phyloP scores from a whole-genome alignment of 1,140 invertebrate genomes.

The Gryon sp. region DNA sequence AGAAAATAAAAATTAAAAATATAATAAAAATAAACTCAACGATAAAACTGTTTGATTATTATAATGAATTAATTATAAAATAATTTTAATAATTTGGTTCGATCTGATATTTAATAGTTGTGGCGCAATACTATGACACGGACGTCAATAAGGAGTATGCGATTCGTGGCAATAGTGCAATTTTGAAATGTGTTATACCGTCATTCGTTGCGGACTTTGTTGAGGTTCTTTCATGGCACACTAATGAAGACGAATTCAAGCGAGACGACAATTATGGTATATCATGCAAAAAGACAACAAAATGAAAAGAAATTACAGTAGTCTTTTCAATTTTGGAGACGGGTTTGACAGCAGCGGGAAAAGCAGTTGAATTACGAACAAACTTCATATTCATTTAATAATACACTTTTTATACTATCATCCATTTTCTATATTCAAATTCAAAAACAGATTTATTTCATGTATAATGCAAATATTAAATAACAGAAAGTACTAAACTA shows the following conservation, averaged over 20 bases:
- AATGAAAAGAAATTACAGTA: background rate
- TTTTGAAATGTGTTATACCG: constrained; percentile 94
- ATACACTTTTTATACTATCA: too few relatives aligned
- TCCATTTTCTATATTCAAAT: too few relatives aligned
- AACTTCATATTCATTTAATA: too few relatives aligned
- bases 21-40: too few relatives aligned
- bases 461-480: too few relatives aligned
- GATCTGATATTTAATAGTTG: constrained; percentile 82
- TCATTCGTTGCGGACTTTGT: constrained; percentile 96
- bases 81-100: too few relatives aligned
- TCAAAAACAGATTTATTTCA: background rate
- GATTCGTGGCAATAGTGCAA: constrained; percentile 93
- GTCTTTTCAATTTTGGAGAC: constrained; percentile 2
- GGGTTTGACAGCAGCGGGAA: constrained; percentile 54
- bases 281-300: background rate
- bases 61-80: too few relatives aligned
- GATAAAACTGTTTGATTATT: too few relatives aligned
- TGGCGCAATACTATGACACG: constrained; percentile 91
- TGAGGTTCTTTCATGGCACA: constrained; percentile 92
- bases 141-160: constrained; percentile 95
- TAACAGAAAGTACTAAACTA: too few relatives aligned
- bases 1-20: too few relatives aligned
- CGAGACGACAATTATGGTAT: constrained; percentile 77
- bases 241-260: constrained; percentile 86
- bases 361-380: constrained; percentile 24